Evolutionary conservation across 1,140 invertebrate species (phyloP), one percentile per base, ranked within the genome.

Genomic region (Pogonognathellus flavescens): DNA sequence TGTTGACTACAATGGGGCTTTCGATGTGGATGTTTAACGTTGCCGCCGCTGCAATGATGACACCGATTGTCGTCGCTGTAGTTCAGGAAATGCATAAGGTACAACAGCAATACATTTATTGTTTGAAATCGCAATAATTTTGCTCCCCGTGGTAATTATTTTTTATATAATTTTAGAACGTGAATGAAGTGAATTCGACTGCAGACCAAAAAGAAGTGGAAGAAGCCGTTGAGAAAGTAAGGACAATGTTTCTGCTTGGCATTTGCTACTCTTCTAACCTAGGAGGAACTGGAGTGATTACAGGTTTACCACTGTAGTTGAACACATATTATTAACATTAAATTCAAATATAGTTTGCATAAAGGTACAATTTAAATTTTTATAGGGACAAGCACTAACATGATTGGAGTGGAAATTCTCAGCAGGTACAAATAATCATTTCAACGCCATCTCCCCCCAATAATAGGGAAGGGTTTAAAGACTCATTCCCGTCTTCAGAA

Each of bases 11-110:
- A 1, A 90, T 90, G 87, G 91, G 92, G 76, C 86, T 92, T n/a
- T 92, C 91, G 52, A 91, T 92, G 87, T 92, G 91, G 91, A 91
- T 92, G 80, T 90, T 89, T 52, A 92, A 92, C 84, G 91, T 91
- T 7, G 91, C 91, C 1, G 88, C 91, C 0, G 89, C 90, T 0
- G 89, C 91, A 7, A 90, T 92, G 89, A 85, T 85, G 89, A 87
- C 91, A 41, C 91, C 91, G 2, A 91, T 91, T 22, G 89, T 91
- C 7, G 87, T 89, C 9, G 89, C 91, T 3, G 85, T 91, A 70
- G 62, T 89, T 11, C 88, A 87, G 14, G 88, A 90, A 80, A 49
- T 89, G 53, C 82, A 86, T 57, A 86, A 72, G 25, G 87, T 86
- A 83, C 50, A 13, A 25, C n/a, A 59, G 14, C 8, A 1, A 49